Evolutionary conservation across 2,797 vertebrate species (phyloP), one percentile per base, ranked within the genome.

Genomic region (Dromococcyx pavoninus): DNA sequence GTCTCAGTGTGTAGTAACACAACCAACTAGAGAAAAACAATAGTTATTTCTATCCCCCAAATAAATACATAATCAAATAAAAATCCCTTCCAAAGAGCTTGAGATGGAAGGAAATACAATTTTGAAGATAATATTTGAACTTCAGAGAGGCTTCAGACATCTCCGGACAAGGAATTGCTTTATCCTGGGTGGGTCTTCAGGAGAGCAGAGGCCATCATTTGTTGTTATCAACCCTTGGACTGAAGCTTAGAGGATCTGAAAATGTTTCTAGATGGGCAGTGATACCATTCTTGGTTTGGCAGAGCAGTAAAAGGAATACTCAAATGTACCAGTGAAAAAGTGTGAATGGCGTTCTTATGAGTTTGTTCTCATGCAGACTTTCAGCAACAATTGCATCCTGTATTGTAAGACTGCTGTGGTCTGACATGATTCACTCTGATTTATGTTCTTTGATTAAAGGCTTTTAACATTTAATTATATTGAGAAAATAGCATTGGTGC

Each of bases 381-480:
- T 66, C 75, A 74, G 74, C 33, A 37, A 27, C 11, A 25, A 86
- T 60, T 73, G 65, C 61, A 18, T 87, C 69, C 28, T 28, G 58
- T 43, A 35, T 50, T 22, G 58, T 67, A 64, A 88, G 44, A 41
- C 65, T 32, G 48, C 71, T 83, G 86, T 54, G 62, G 71, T 44
- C 19, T 13, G 94, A 78, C 91, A 85, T 61, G 17, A 90, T 78
- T 93, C 94, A 74, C 69, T 95, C 83, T 97, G 97, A 97, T 97
- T 97, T 96, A 96, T 95, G 76, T 75, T 93, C 95, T 96, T 97
- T 97, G 97, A 98, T 97, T 97, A 97, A 93, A 89, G 93, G 73
- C 69, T 97, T 97, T 97, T 95, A 95, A 92, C 88, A 79, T 97
- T 97, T 94, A 96, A 97, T 97, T 96, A 91, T 93, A 78, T 94